Conservation (phyloP, 2,797 vertebrate genomes). For the Acanthis flammea region DNA sequence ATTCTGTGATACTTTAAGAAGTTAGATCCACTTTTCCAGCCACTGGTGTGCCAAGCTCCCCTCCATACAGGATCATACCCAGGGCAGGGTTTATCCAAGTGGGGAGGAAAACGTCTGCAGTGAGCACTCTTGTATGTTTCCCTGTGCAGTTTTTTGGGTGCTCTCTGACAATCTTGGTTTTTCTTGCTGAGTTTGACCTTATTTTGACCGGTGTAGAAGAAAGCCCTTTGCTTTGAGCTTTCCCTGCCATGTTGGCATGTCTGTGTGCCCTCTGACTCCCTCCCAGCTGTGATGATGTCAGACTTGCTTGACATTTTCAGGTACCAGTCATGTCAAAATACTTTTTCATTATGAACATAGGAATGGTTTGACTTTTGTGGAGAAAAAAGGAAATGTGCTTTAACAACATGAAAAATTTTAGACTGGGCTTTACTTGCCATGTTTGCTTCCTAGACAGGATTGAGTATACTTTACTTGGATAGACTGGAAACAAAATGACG, state of each 20-base stretch:
- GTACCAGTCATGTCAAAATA: background rate
- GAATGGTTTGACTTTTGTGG: background rate
- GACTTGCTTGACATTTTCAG: background rate
- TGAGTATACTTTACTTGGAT: background rate
- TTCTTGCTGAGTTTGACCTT: background rate
- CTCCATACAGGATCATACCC: fast-evolving
- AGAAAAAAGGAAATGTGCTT: background rate
- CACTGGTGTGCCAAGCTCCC: fast-evolving
- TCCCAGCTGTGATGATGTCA: background rate
- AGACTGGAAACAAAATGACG: background rate
- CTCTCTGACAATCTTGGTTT: background rate
- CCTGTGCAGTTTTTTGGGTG: background rate
- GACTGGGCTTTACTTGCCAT: background rate
- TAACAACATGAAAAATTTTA: background rate
- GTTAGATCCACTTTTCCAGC: background rate
- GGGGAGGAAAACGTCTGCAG: background rate
- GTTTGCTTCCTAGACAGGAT: background rate
- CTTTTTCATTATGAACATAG: background rate
- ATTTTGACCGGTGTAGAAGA: background rate
- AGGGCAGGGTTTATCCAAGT: background rate
- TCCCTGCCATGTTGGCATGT: background rate
- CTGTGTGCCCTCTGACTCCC: background rate
- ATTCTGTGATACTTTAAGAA: background rate
- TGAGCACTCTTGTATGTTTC: background rate
- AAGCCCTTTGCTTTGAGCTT: background rate